Evolutionary conservation across 2,113 vertebrate genomes (phyloP).

Genomic region (Salminus brasiliensis): DNA sequence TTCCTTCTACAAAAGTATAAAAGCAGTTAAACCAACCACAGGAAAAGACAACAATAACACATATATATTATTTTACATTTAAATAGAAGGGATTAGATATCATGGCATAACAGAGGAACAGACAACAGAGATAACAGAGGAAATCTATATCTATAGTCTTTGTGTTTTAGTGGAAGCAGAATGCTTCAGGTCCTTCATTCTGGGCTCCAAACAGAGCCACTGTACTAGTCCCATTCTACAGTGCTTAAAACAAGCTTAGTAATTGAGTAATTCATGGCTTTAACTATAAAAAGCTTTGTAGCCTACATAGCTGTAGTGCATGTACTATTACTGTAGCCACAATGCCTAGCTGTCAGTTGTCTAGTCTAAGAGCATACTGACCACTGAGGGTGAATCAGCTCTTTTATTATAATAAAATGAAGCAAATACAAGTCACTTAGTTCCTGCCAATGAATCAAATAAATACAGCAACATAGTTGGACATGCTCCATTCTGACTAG

Average conservation of each 20-base stretch:
- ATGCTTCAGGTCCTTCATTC: slow-evolving; percentile 44
- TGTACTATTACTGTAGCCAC: not conserved
- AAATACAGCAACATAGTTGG: not conserved
- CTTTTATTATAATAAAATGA: not conserved
- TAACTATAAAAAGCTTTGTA: slow-evolving; percentile 2
- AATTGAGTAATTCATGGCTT: not conserved
- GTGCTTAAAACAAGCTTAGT: slow-evolving; percentile 30
- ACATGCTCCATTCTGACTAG: not conserved
- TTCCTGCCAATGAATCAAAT: not conserved
- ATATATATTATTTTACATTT: slow-evolving; percentile 42
- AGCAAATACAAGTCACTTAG: not conserved
- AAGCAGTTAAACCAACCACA: slow-evolving; percentile 54
- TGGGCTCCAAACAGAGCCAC: slow-evolving; percentile 47
- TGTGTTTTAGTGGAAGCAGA: slow-evolving; percentile 17
- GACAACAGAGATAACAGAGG: not conserved
- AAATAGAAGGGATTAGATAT: slow-evolving; percentile 28
- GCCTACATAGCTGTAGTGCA: not conserved
- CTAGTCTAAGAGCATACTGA: not conserved
- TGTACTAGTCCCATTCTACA: slow-evolving; percentile 27
- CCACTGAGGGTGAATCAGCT: not conserved
- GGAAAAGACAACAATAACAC: slow-evolving; percentile 23
- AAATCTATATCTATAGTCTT: not conserved
- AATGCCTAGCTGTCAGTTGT: not conserved
- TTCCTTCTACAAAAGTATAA: slow-evolving; percentile 28
- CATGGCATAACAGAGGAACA: slow-evolving; percentile 25